A percentile compares a stretch with the other conserved stretches of the same genome.
Conservation (phyloP, 2,888 invertebrate genomes). For the Caenorhabditis sp. region DNA sequence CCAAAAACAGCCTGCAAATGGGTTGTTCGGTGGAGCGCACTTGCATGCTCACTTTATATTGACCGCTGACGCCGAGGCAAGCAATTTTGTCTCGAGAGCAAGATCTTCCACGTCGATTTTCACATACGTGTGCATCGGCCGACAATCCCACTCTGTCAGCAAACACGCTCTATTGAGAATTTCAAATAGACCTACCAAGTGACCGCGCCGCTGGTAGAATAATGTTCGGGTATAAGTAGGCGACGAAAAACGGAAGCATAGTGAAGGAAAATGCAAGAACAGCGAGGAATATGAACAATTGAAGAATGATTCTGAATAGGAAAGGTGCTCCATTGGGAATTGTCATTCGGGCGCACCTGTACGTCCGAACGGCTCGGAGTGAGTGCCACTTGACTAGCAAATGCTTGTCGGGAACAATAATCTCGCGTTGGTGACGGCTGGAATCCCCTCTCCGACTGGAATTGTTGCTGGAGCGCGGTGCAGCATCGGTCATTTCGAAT, state of each 20-base stretch:
- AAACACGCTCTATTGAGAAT: neutral
- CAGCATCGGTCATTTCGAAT: constrained; percentile 5
- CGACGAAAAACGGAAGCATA: constrained; percentile 18
- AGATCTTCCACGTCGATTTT: neutral
- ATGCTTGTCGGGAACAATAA: constrained; percentile 27
- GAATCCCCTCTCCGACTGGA: constrained; percentile 4
- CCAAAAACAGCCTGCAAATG: constrained; percentile 9
- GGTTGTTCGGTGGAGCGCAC: neutral
- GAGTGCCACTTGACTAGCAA: constrained; percentile 39
- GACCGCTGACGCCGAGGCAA: constrained; percentile 5
- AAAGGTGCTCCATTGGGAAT: neutral
- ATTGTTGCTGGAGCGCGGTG: neutral
- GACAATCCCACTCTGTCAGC: constrained; percentile 25
- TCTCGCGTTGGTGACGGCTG: constrained; percentile 4
- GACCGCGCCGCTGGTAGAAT: constrained; percentile 12
- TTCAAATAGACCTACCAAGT: constrained; percentile 12
- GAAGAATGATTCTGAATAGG: constrained; percentile 1
- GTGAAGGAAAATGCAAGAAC: constrained; percentile 8
- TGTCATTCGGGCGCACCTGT: constrained; percentile 10
- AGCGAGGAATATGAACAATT: constrained; percentile 4
- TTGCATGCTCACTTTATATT: constrained; percentile 29
- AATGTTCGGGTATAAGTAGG: constrained; percentile 31
- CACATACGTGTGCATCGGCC: neutral
- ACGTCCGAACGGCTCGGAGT: neutral
- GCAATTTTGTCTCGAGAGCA: constrained; percentile 23